These are phyloP conservation scores for Onthophagus sagittarius DNA, from an alignment of 2,888 invertebrate genomes.

Conservation along the genomic window DNA sequence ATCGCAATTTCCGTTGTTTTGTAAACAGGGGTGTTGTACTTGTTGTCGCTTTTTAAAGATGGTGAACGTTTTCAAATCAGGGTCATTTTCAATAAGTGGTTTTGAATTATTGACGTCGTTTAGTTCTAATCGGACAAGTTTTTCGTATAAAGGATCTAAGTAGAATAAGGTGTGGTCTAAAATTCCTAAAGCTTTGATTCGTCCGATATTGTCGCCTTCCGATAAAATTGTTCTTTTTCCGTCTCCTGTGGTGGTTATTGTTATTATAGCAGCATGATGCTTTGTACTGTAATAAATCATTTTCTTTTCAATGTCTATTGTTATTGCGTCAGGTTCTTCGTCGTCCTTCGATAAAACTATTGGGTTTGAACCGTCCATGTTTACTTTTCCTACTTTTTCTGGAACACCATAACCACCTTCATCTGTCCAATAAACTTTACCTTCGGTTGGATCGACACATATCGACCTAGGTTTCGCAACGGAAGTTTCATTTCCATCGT, in stretches of 20 bases:
- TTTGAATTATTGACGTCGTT: constrained; percentile 75
- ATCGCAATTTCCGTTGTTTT: constrained; percentile 87
- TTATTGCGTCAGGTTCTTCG: constrained; percentile 76
- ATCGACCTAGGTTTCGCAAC: constrained; percentile 86
- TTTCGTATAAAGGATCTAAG: constrained; percentile 85
- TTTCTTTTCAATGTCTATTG: constrained; percentile 78
- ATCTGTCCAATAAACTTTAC: constrained; percentile 95
- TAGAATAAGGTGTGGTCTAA: constrained; percentile 80
- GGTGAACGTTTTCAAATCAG: constrained; percentile 81
- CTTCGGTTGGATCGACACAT: constrained; percentile 88
- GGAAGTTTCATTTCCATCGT: constrained; percentile 80
- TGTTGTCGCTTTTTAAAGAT: constrained; percentile 81
- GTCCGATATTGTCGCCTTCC: constrained; percentile 66
- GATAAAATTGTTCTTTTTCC: constrained; percentile 65
- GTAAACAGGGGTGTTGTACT: constrained; percentile 79
- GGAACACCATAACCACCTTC: constrained; percentile 89
- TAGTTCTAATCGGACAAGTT: constrained; percentile 79
- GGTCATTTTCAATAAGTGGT: constrained; percentile 77
- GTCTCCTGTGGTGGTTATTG: constrained; percentile 70
- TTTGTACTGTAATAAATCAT: constrained; percentile 85
- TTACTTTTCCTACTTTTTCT: constrained; percentile 82
- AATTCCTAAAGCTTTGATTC: constrained; percentile 78
- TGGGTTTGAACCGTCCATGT: constrained; percentile 89
- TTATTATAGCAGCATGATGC: constrained; percentile 66
- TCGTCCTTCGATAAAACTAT: constrained; percentile 67